These are phyloP conservation scores for Myrmecobius fasciatus DNA, from an alignment of 2,113 vertebrate genomes.

Conservation along the genomic window DNA sequence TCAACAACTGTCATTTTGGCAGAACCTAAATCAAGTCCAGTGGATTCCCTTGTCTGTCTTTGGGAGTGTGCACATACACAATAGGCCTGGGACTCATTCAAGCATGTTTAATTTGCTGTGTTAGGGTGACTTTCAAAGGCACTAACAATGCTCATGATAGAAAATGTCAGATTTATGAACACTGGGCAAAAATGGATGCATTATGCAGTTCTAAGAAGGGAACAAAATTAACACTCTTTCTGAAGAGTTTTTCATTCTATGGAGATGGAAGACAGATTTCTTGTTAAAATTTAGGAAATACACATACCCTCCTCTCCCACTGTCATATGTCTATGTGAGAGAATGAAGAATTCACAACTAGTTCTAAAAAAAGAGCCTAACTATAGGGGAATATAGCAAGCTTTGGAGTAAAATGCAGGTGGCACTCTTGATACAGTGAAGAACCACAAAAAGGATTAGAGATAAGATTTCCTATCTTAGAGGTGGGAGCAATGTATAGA, in stretches of 20 bases:
- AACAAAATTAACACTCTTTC: constrained; percentile 2
- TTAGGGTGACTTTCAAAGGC: background rate
- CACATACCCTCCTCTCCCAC: constrained; percentile 49
- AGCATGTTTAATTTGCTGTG: background rate
- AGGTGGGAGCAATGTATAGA: background rate
- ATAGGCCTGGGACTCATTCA: background rate
- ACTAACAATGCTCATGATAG: background rate
- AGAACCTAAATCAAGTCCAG: background rate
- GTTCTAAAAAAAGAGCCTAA: constrained; percentile 64
- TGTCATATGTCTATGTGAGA: constrained; percentile 72
- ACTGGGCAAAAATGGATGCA: background rate
- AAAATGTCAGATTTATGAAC: background rate
- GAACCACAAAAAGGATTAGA: background rate
- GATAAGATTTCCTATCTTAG: background rate
- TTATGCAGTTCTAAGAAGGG: background rate
- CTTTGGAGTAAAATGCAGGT: constrained; percentile 35
- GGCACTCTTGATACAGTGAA: background rate
- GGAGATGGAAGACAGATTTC: constrained; percentile 50
- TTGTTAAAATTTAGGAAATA: constrained; percentile 62
- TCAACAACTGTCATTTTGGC: background rate
- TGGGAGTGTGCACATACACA: background rate
- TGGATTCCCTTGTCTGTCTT: background rate
- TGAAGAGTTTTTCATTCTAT: constrained; percentile 20
- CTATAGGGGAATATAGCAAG: constrained; percentile 41
- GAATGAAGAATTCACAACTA: constrained; percentile 71